These are phyloP conservation scores for Lordiphosa andalusiaca DNA, from an alignment of 2,888 invertebrate species.

Conservation along the genomic window DNA sequence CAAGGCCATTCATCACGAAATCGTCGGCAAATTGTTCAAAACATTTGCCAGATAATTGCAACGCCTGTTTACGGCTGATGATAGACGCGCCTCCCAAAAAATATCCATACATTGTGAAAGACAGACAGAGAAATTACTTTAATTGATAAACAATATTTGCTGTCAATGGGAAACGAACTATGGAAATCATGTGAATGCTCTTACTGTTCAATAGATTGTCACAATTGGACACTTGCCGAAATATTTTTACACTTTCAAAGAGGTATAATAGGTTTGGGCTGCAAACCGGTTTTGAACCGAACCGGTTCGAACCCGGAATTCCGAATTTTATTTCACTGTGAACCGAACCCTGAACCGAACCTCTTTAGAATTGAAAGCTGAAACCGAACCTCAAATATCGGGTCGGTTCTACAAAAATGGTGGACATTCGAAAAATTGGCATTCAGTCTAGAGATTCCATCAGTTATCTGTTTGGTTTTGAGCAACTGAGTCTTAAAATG, in stretches of 20 bases:
- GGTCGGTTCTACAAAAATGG: no score
- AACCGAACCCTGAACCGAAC: no score
- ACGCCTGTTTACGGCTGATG: conserved; percentile 23
- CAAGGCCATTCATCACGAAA: conserved; percentile 5
- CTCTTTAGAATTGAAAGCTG: no score
- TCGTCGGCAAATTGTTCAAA: conserved; percentile 22
- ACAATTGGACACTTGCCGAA: conserved; percentile 11
- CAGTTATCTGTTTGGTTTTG: no score
- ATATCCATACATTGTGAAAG: conserved; percentile 25
- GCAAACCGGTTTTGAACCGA: no score
- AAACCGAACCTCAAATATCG: no score
- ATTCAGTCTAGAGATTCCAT: no score
- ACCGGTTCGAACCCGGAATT: no score
- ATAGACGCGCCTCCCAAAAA: conserved; percentile 36
- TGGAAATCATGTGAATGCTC: conserved; percentile 10
- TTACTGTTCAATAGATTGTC: conserved; percentile 24
- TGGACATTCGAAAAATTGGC: no score
- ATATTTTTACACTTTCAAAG: neutral
- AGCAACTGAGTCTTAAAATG: no score
- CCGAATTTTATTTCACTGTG: no score
- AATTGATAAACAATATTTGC: conserved; percentile 59
- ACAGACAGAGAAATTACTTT: conserved; percentile 33
- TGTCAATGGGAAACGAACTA: conserved; percentile 46
- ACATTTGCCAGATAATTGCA: conserved; percentile 18
- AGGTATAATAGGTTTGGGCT: no score